Base-by-base conservation (phyloP, 2,113 vertebrate genomes). In the Pelecanoides urinatrix region DNA sequence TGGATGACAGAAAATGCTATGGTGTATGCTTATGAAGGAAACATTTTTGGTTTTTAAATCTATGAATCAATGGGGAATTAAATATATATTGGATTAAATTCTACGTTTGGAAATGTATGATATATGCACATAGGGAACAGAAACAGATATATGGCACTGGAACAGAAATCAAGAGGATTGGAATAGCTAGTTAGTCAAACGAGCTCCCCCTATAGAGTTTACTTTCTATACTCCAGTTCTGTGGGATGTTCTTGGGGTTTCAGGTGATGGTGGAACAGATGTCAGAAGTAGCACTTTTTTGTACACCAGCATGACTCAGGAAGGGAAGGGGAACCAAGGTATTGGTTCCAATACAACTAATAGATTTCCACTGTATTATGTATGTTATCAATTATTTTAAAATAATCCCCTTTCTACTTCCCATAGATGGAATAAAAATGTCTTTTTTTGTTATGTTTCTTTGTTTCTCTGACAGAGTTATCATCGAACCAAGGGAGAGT, bases 391-490 rank as follows among this genome's bases (percentile, higher is more conserved):
- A 7, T 88, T 76, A 68, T 70, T 83, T 92, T 21, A 47, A 95
- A 92, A 72, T 45, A 88, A 30, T 68, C 11, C 20, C 7, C 11
- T 91, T 94, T 21, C 45, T 59, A 3, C 26, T 94, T 74, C 7
- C 17, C 29, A 32, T 34, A 36, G 21, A 90, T 92, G 63, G 40
- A 92, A 76, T 88, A 73, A 90, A 96, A 90, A 63, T 65, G 10
- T 82, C 12, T 67, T 56, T 80, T 80, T 94, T 89, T 40, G 16
- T 89, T 74, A 6, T 93, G 34, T 91, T 94, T 90, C 34, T 75
- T 84, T 96, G 52, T 92, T 82, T 94, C 50, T 90, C 15, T 92
- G 80, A 67, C 89, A 97, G 96, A 96, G 47, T 88, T 95, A 53
- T 62, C 55, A 42, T 40, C 26, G 0, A 93, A 67, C 74, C 67